A percentile compares a stretch with the other conserved stretches of the same genome.
phyloP scores from a whole-genome alignment of 2,113 vertebrate species.

The Antechinus flavipes region DNA sequence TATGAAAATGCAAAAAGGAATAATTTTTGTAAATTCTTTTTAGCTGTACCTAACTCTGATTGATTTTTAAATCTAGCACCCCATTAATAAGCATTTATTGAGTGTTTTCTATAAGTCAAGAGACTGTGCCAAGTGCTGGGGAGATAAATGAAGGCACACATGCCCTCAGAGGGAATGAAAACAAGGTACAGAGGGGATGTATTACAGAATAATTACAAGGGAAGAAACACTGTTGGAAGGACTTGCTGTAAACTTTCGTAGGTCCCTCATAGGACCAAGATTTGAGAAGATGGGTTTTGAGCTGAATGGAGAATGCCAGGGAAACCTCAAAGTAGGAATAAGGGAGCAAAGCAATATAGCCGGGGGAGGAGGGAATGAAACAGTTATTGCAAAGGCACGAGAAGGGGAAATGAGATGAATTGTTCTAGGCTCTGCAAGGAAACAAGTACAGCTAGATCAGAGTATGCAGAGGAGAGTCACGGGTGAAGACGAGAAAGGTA shows the following conservation, averaged over 20 bases:
- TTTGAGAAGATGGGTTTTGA: background rate
- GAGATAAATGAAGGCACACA: background rate
- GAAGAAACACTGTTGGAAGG: background rate
- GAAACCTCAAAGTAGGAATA: background rate
- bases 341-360: background rate
- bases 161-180: background rate
- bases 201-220: background rate
- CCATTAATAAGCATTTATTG: background rate
- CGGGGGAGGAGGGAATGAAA: too few species aligned
- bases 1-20: slow-evolving; percentile 26
- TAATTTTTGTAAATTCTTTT: slow-evolving; percentile 34
- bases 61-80: slow-evolving; percentile 7
- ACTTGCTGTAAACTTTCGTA: background rate
- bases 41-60: slow-evolving; percentile 14
- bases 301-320: background rate
- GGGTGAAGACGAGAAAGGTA: background rate
- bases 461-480: background rate
- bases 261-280: background rate
- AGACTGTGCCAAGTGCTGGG: background rate
- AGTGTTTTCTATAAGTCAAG: background rate
- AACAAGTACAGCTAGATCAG: background rate
- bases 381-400: background rate
- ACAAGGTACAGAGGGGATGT: background rate
- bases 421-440: background rate
- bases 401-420: background rate